Conservation (phyloP, 2,797 vertebrate species). For the Bradypodion ventrale region DNA sequence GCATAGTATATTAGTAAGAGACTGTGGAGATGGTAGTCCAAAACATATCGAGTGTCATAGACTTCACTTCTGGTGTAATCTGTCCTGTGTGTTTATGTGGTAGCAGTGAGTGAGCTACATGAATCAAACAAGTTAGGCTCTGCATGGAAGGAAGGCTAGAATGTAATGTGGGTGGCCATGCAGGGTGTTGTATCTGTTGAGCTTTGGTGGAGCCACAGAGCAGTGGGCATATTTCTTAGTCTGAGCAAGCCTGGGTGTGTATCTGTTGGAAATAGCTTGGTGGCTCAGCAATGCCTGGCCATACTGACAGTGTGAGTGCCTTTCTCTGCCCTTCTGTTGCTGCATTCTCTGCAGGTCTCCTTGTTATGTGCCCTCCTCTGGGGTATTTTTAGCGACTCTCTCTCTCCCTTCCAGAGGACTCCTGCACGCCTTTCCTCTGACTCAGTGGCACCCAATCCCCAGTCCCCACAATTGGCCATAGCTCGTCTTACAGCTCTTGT, state of each 20-base stretch:
- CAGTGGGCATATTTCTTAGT: not conserved
- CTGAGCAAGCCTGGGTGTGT: not conserved
- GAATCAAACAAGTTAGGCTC: no score
- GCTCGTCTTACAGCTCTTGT: conserved; percentile 40
- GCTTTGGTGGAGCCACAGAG: not conserved
- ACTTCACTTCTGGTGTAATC: not conserved
- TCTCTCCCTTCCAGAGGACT: conserved; percentile 12
- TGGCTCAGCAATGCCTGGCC: not conserved
- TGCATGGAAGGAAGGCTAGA: not conserved
- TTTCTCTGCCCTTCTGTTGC: conserved; percentile 33
- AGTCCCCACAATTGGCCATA: conserved; percentile 28
- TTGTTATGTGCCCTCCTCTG: conserved; percentile 23
- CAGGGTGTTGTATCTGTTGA: not conserved
- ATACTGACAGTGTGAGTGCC: not conserved
- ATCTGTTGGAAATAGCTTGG: not conserved
- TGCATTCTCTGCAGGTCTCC: conserved; percentile 20
- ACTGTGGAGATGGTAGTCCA: not conserved
- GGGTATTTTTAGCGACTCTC: conserved; percentile 38
- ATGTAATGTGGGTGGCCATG: not conserved
- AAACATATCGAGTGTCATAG: not conserved
- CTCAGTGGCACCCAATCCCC: conserved; percentile 39
- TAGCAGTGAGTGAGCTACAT: not conserved
- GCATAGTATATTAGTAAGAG: not conserved
- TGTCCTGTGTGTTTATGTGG: not conserved
- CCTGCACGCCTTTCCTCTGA: conserved; percentile 34